Base-by-base conservation (phyloP, 2,113 vertebrate species). In the Arothron firmamentum region DNA sequence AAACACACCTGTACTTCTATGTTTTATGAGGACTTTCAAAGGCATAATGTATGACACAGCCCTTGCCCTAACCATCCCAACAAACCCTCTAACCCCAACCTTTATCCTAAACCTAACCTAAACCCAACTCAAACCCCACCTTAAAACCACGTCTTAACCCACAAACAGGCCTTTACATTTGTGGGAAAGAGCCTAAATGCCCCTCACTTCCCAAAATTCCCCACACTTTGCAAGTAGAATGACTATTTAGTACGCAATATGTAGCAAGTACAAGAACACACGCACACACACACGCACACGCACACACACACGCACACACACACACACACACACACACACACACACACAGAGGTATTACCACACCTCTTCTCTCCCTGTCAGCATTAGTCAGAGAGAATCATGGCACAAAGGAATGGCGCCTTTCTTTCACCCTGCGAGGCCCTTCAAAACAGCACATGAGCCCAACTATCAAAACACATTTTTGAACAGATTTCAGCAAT, bases 381-480 rank as follows among this genome's bases (percentile, higher is more conserved):
- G 70, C 59, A 41, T 79, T 70, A 78, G 73, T 84, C 75, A 75
- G 59, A 57, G 45, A 38, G 48, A 82, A 61, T 71, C 68, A 48
- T 66, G 5, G 5, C 42, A 70, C 74, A 75, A 78, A 78, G 75
- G 56, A 78, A 82, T 79, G 72, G 75, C 67, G 68, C 70, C 62
- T 18, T 65, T 88, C 84, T 88, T 78, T 89, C 87, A 86, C 49
- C 72, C 66, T 46, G 52, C 13, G 28, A 72, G 64, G 81, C 72
- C 75, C 77, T 81, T 85, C 71, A 81, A 77, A 87, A 80, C 79
- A 83, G 56, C 52, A 51, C 67, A 34, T 77, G 54, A 70, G 79
- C 74, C 67, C 67, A 64, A 62, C 81, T 84, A 84, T 82, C 84
- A 83, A 85, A 84, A 84, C 83, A 81, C 77, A 78, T 84, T 69